Evolutionary conservation across 2,888 invertebrate genomes (phyloP), one percentile per base, ranked within the genome.

Genomic region (Seira sanloemensis): DNA sequence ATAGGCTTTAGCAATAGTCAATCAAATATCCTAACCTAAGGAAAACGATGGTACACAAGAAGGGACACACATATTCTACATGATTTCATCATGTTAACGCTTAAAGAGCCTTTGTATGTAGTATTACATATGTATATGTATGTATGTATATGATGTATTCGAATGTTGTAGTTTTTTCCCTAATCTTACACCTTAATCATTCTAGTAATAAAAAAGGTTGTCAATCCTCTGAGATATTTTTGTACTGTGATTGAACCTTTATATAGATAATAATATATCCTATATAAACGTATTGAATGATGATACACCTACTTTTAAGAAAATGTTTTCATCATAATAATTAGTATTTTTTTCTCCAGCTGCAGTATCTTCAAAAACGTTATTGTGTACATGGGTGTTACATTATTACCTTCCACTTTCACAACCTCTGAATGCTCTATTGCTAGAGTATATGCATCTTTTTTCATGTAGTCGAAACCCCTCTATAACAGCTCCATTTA

Each of bases 171-270:
- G 2, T 65, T 65, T 19, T 65, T 18, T 2, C 23, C 23, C 23
- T 77, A 78, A 69, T 78, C n/a, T n/a, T n/a, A n/a, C n/a, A n/a
- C n/a, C n/a, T n/a, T n/a, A n/a, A n/a, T n/a, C n/a, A n/a, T n/a
- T n/a, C n/a, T n/a, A n/a, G n/a, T n/a, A n/a, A n/a, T 65, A 80
- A 86, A 86, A 87, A 86, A 88, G 86, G 83, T 84, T 80, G 78
- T 86, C 86, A 87, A 88, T 88, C 88, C 88, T 88, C 87, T 88
- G 88, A 88, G 88, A 86, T 86, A 87, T 86, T 88, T 78, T 88
- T 88, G 88, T 88, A 88, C 88, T 88, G 88, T 88, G 84, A 87
- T 86, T 86, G 86, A 86, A 82, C 86, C 82, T 82, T 77, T 76
- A 82, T 71, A 77, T 69, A 78, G 23, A n/a, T 26, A 27, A 23